Base-by-base conservation (phyloP, 2,113 vertebrate genomes). In the Turdus rufiventris region DNA sequence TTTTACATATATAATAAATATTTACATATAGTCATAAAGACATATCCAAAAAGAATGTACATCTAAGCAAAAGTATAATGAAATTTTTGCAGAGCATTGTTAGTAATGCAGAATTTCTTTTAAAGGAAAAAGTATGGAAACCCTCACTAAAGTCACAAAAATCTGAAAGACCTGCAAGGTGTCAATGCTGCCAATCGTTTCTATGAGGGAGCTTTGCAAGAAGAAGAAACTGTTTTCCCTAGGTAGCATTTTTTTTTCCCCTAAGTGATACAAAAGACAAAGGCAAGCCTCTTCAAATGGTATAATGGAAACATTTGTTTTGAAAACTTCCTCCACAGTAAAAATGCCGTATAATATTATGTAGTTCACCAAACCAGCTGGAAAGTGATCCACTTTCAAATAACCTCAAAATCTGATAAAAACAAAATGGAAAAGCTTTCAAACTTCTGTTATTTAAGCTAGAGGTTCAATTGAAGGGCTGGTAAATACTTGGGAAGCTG, bases 211-310 rank as follows among this genome's bases (percentile, higher is more conserved):
- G 28, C 38, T 76, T 38, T n/a, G 85, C 4, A 53, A 51, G n/a
- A 89, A 80, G 48, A 91, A 83, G 15, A 80, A 93, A 92, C 15
- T 28, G 14, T 38, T 36, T 78, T 58, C 24, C 43, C 43, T 54
- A 23, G 5, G 11, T 84, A 65, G 60, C 33, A 80, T 45, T 48
- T 70, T 24, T 16, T 29, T 31, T 36, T 9, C 8, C 6, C 18
- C 48, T 45, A 76, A 70, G n/a, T 33, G 48, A 60, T 65, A 62
- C 56, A 85, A 96, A 95, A 93, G 72, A 91, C 68, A 92, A 95
- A 62, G 53, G 24, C 62, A 86, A 94, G 54, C 33, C 73, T 65
- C 19, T 66, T 88, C 62, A 88, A 93, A 75, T 15, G 40, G 34
- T 33, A 34, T 34, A 82, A 82, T 51, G 26, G 78, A 92, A 91